Evolutionary conservation across 1,140 invertebrate species (phyloP), one percentile per base, ranked within the genome.

Genomic region (Bombus sylvicola): DNA sequence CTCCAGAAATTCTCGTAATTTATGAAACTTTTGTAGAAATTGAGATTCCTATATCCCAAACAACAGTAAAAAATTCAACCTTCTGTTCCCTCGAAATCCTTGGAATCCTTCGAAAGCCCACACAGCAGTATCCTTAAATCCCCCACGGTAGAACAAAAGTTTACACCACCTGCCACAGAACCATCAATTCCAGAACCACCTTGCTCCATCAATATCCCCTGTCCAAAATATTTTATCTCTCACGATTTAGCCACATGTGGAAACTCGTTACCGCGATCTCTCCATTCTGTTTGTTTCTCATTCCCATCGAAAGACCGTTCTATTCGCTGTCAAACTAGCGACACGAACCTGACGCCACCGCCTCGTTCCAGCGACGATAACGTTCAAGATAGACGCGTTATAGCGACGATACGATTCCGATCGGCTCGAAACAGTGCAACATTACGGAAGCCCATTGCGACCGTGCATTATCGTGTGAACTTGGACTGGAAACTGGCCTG

Each of bases 401-500:
- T 37, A 71, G 28, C 34, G 3, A n/a, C n/a, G 41, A 75, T 83
- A 76, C 80, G 64, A 83, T 83, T 83, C 41, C 80, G 80, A 87
- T 77, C 74, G 39, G n/a, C 13, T 72, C 81, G 81, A 83, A 77
- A 87, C 43, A 82, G 81, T 57, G 78, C 15, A 18, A 39, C 59
- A 76, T 76, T 82, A 71, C 69, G 59, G 79, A n/a, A 59, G 37
- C 71, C 43, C 59, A 18, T 68, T 84, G 66, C 68, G 53, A 66
- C 76, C 81, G 73, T 86, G 69, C 64, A 88, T 91, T 89, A 91
- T 91, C 87, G 79, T 77, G 85, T 81, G 85, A 91, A 91, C 87
- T 85, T 91, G 41, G 89, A 39, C 41, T 41, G 83, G 81, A 86
- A 75, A 85, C 80, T 78, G 71, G 41, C 68, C 82, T 91, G 89